These are phyloP conservation scores for Drosophila borealis DNA, from an alignment of 2,888 invertebrate species.

Conservation along the genomic window DNA sequence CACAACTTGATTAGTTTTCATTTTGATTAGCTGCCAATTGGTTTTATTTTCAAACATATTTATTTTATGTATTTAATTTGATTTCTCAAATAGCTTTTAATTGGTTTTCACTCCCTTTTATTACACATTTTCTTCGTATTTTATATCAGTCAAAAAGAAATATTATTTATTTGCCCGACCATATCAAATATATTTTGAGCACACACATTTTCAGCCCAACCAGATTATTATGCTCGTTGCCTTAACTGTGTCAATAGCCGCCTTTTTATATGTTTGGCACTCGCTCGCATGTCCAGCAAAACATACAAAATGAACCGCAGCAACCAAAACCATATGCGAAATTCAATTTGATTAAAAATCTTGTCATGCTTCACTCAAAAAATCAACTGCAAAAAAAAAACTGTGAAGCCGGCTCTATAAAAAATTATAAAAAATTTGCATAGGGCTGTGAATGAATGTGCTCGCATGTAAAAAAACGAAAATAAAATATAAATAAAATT, in stretches of 20 bases:
- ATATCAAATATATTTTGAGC: constrained; percentile 22
- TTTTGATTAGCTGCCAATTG: neutral
- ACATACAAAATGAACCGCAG: constrained; percentile 4
- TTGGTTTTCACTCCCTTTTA: constrained; percentile 30
- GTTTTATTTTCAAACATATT: neutral
- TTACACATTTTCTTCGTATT: constrained; percentile 6
- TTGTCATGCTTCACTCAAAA: constrained; percentile 74
- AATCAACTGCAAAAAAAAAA: constrained; percentile 42
- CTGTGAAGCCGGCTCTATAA: constrained; percentile 29
- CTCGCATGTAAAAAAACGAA: constrained; percentile 31
- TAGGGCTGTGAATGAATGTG: constrained; percentile 65
- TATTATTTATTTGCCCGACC: constrained; percentile 22
- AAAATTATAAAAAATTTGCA: constrained; percentile 58
- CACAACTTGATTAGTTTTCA: constrained; percentile 7
- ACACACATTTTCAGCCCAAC: constrained; percentile 22
- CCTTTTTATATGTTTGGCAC: constrained; percentile 63
- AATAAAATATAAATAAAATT: constrained; percentile 46
- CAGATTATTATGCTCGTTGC: constrained; percentile 54
- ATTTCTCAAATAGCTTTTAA: constrained; percentile 4
- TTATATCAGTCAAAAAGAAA: constrained; percentile 25
- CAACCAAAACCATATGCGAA: constrained; percentile 28
- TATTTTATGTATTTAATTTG: neutral
- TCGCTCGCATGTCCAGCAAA: constrained; percentile 32
- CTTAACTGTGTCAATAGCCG: constrained; percentile 76
- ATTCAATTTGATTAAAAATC: constrained; percentile 69